These are phyloP conservation scores for Archips xylosteana DNA, from an alignment of 2,888 invertebrate genomes.

Conservation along the genomic window DNA sequence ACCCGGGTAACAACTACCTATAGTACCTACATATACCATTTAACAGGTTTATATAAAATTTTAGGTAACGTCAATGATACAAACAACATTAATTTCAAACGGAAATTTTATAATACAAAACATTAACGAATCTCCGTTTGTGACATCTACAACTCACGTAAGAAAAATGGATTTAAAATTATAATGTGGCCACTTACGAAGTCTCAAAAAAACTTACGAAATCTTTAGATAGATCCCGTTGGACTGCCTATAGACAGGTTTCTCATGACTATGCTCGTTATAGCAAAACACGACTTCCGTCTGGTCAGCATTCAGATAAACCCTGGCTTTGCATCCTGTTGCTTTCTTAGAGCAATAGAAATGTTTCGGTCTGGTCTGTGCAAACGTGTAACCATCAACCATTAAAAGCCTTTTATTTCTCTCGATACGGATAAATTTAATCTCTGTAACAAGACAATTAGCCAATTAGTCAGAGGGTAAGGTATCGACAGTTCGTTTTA, in stretches of 20 bases:
- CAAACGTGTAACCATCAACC: constrained; percentile 58
- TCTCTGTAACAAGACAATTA: background rate
- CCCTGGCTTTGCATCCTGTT: constrained; percentile 63
- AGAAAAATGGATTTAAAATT: too few species aligned
- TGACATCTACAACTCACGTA: too few species aligned
- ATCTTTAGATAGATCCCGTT: constrained; percentile 46
- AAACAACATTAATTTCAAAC: too few species aligned
- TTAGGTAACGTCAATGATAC: too few species aligned
- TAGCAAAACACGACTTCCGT: constrained; percentile 42
- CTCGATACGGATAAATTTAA: constrained; percentile 52
- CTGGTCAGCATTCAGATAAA: constrained; percentile 51
- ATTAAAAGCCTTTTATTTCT: constrained; percentile 54
- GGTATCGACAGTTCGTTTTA: background rate
- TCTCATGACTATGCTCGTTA: constrained; percentile 47
- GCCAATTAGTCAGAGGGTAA: background rate
- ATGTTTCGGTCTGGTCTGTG: constrained; percentile 51
- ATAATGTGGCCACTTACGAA: background rate
- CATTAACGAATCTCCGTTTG: too few species aligned
- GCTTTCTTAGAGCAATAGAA: constrained; percentile 67
- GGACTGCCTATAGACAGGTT: constrained; percentile 44
- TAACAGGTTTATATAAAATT: too few species aligned
- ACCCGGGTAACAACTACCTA: too few species aligned
- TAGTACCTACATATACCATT: too few species aligned
- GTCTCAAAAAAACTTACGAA: constrained; percentile 10
- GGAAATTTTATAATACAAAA: too few species aligned